A percentile compares a stretch with the other conserved stretches of the same genome.
phyloP scores from a whole-genome alignment of 2,888 invertebrate genomes.

The Acronicta psi region DNA sequence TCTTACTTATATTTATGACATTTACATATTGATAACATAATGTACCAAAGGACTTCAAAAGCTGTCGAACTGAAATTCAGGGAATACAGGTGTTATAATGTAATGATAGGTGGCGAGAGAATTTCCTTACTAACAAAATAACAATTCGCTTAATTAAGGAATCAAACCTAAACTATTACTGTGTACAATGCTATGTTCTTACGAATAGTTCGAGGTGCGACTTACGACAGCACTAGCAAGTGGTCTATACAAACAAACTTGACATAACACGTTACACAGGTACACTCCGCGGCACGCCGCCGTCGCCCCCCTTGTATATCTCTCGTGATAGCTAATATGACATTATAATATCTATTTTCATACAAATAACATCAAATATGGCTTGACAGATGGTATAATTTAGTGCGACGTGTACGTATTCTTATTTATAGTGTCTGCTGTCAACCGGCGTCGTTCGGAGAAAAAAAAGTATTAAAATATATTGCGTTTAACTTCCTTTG shows the following conservation, averaged over 20 bases:
- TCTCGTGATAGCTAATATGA: slow-evolving; percentile 25
- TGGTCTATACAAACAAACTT: no score
- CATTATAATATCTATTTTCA: slow-evolving; percentile 54
- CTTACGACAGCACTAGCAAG: no score
- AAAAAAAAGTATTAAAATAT: slow-evolving; percentile 63
- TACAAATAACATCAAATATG: slow-evolving; percentile 56
- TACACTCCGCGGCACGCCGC: not conserved
- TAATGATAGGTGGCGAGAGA: no score
- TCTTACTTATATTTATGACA: not conserved
- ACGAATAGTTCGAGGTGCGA: no score
- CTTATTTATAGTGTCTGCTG: slow-evolving; percentile 60
- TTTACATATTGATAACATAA: no score
- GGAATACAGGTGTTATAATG: no score
- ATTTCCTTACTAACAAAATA: no score
- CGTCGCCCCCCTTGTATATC: slow-evolving; percentile 14
- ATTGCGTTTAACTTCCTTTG: slow-evolving; percentile 56
- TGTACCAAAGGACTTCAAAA: no score
- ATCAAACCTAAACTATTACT: no score
- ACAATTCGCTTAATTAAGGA: no score
- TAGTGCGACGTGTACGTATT: slow-evolving; percentile 49
- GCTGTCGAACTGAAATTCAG: no score
- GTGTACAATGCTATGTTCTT: no score
- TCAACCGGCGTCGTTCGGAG: slow-evolving; percentile 52
- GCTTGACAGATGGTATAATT: slow-evolving; percentile 54
- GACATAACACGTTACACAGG: not conserved